phyloP scores from a whole-genome alignment of 2,113 vertebrate genomes.

The Myotis brandtii region DNA sequence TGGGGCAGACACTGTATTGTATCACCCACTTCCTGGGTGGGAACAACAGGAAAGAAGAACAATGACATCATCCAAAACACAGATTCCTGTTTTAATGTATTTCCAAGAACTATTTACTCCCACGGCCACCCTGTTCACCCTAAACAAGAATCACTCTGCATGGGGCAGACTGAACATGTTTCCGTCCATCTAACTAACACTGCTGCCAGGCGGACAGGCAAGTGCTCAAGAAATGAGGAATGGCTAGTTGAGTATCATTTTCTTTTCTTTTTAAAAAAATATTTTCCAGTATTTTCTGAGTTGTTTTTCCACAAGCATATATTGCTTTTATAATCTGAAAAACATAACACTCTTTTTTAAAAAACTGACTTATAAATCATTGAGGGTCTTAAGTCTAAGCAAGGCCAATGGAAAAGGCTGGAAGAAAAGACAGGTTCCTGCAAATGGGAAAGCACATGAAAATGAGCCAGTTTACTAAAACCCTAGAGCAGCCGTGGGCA shows the following conservation, averaged over 20 bases:
- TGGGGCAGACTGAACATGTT: rapidly evolving
- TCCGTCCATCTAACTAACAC: not conserved
- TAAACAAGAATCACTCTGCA: not conserved
- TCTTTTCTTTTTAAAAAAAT: not conserved
- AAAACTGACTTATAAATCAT: not conserved
- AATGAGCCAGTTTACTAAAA: slow-evolving; percentile 16
- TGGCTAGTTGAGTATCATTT: no score
- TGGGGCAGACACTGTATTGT: not conserved
- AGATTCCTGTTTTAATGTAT: not conserved
- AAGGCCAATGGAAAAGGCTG: not conserved
- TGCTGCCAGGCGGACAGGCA: not conserved
- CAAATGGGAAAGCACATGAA: not conserved
- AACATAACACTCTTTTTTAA: not conserved
- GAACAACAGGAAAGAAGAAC: not conserved
- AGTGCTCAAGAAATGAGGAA: not conserved
- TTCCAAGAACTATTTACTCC: not conserved
- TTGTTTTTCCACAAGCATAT: not conserved
- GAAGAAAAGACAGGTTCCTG: not conserved
- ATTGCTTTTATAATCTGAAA: not conserved
- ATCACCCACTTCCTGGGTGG: not conserved
- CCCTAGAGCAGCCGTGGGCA: no score
- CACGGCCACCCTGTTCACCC: not conserved
- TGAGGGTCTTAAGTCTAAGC: not conserved
- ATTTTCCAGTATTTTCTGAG: not conserved
- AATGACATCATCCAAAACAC: not conserved